These are phyloP conservation scores for Acromyrmex echinatior DNA, from an alignment of 1,140 invertebrate species.

Conservation along the genomic window DNA sequence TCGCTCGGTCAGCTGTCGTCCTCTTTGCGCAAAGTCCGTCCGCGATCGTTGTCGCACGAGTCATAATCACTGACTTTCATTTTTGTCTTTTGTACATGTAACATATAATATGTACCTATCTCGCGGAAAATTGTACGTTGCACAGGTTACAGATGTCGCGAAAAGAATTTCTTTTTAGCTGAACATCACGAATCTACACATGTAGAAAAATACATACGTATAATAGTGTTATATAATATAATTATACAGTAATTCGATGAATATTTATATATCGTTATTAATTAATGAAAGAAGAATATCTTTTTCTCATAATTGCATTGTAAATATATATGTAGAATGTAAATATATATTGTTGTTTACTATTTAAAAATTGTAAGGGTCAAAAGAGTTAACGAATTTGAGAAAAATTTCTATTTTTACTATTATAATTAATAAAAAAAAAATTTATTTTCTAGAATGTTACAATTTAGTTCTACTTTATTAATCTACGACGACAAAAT, in stretches of 20 bases:
- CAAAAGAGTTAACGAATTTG: not conserved
- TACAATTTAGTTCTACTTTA: not conserved
- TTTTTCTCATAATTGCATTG: not conserved
- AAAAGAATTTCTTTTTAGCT: not conserved
- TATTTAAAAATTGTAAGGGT: not conserved
- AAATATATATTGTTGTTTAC: not conserved
- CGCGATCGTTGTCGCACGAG: conserved; percentile 17
- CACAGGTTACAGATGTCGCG: conserved; percentile 1
- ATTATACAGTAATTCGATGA: not conserved
- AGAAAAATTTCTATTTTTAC: not conserved
- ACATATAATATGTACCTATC: not conserved
- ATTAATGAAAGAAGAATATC: not conserved
- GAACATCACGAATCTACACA: not conserved
- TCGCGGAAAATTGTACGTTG: not conserved
- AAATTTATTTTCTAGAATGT: not conserved
- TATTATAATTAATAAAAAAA: not conserved
- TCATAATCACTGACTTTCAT: not conserved
- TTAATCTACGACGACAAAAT: not conserved
- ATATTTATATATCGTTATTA: not conserved
- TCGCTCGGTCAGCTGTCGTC: conserved; percentile 4
- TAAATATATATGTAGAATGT: no score
- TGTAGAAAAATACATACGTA: not conserved
- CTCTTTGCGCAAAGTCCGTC: not conserved
- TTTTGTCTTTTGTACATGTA: not conserved
- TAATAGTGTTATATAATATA: not conserved